A percentile compares a stretch with the other conserved stretches of the same genome.
Conservation (phyloP, 35 echinoderm and acorn worm species). For the Heliocidaris tuberculata region DNA sequence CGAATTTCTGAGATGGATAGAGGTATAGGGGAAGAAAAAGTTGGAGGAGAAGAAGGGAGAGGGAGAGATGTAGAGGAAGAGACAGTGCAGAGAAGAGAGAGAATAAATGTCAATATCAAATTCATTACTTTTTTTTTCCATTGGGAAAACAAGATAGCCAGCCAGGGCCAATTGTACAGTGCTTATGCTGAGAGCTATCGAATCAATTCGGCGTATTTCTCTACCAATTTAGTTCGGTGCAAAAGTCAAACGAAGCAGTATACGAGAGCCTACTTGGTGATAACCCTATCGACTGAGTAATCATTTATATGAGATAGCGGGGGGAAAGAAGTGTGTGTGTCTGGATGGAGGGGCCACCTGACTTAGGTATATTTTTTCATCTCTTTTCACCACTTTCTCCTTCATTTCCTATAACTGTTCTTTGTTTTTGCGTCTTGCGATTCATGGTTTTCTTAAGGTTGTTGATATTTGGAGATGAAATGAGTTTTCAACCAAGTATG, state of each 20-base stretch:
- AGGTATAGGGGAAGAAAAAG: neutral
- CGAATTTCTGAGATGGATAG: neutral
- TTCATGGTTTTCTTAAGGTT: no score
- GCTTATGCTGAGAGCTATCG: neutral
- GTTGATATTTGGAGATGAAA: no score
- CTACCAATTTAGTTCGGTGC: neutral
- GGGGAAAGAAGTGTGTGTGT: no score
- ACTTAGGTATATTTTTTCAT: neutral
- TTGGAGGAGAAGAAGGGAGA: neutral
- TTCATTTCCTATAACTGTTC: no score
- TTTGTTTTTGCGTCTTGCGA: no score
- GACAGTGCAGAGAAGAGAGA: neutral
- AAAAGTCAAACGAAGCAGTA: neutral
- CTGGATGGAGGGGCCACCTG: no score
- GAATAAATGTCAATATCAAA: neutral
- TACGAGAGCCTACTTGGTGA: neutral
- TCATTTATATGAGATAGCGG: no score
- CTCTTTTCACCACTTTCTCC: no score
- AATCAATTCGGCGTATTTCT: slow-evolving; percentile 4
- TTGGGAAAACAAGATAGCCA: neutral
- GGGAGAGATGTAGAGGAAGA: neutral
- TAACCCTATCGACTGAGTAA: neutral
- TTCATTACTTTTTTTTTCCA: neutral
- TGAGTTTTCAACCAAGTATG: no score
- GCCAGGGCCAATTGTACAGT: neutral